Percentiles rank a stretch among this genome's conserved stretches.
phyloP scores from a whole-genome alignment of 2,888 invertebrate genomes.

The Rugalucina vietnamica region DNA sequence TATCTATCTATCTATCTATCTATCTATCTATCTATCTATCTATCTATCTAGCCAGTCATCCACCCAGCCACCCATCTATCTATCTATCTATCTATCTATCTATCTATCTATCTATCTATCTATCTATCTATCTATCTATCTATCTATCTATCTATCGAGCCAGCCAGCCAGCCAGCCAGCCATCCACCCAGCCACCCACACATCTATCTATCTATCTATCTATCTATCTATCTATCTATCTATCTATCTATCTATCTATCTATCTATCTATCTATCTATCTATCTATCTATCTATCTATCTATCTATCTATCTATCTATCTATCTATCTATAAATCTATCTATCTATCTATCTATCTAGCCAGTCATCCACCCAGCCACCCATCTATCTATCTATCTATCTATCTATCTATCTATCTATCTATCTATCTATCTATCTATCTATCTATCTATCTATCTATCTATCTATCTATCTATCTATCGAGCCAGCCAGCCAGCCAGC shows the following conservation, averaged over 20 bases:
- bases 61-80: not conserved
- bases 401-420: not conserved
- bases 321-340: not conserved
- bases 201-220: not conserved
- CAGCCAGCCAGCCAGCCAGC: not conserved
- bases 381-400: not conserved
- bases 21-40: no score
- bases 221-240: not conserved
- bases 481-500: no score
- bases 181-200: not conserved
- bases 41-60: no score
- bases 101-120: not conserved
- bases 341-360: not conserved
- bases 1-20: no score
- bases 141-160: not conserved
- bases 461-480: no score
- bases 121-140: not conserved
- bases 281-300: constrained; percentile 4
- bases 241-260: constrained; percentile 4
- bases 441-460: no score
- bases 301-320: constrained; percentile 4
- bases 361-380: not conserved
- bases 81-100: not conserved
- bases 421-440: no score
- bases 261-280: constrained; percentile 4